Evolutionary conservation across 2,797 vertebrate species (phyloP).

Genomic region (Periparus ater): DNA sequence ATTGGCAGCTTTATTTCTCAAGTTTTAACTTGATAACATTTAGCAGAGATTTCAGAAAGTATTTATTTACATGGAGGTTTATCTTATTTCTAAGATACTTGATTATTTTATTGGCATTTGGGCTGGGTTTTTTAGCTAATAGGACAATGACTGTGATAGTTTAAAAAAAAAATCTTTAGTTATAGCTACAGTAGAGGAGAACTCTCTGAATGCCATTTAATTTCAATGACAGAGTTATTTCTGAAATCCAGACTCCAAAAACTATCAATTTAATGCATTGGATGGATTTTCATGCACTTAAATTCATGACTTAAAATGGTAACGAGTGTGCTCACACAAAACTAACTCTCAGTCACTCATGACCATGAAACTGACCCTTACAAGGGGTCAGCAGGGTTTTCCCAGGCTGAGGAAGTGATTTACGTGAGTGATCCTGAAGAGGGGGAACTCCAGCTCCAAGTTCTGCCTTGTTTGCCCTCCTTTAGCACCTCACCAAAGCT

Average conservation of each 20-base stretch:
- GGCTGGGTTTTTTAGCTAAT: not conserved
- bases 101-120: not conserved
- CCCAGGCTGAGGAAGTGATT: not conserved
- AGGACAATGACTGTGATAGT: not conserved
- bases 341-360: not conserved
- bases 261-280: not conserved
- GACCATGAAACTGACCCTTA: not conserved
- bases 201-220: not conserved
- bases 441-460: not conserved
- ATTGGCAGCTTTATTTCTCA: not conserved
- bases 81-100: not conserved
- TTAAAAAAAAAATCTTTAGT: not conserved
- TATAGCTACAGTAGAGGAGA: not conserved
- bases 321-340: not conserved
- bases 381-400: not conserved
- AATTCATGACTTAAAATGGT: not conserved
- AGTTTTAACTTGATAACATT: not conserved
- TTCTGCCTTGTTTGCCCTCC: not conserved
- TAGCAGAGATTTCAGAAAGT: not conserved
- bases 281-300: not conserved
- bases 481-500: not conserved
- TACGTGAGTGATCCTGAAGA: not conserved
- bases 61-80: not conserved
- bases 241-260: conserved; percentile 1
- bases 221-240: not conserved